phyloP scores from a whole-genome alignment of 2,888 invertebrate species.

The Lamproptera curius region DNA sequence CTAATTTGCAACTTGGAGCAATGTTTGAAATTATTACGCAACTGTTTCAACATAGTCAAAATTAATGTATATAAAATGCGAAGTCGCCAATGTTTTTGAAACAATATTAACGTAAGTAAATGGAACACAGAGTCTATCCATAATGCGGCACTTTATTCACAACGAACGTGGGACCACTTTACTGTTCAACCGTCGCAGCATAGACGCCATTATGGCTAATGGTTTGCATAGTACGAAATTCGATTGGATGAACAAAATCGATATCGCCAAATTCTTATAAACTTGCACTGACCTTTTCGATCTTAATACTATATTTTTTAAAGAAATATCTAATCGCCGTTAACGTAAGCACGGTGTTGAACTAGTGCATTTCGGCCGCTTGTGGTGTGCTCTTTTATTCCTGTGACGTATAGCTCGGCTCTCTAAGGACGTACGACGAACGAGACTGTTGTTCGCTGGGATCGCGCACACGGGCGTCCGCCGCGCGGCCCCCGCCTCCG shows the following conservation, averaged over 20 bases:
- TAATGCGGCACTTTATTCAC: slow-evolving; percentile 14
- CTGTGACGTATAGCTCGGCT: slow-evolving; percentile 15
- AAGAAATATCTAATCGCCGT: slow-evolving; percentile 36
- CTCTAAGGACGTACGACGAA: slow-evolving; percentile 14
- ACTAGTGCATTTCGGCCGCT: slow-evolving; percentile 35
- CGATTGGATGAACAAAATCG: not conserved
- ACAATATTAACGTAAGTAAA: too few species aligned
- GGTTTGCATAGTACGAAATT: not conserved
- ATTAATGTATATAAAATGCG: not conserved
- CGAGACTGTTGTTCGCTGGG: slow-evolving; percentile 5
- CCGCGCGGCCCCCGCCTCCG: slow-evolving; percentile 4
- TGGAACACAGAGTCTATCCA: not conserved
- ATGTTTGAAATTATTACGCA: not conserved
- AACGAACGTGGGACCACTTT: slow-evolving; percentile 1
- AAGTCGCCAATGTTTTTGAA: not conserved
- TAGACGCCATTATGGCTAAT: slow-evolving; percentile 10
- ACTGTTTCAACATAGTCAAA: not conserved
- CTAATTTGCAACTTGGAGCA: not conserved
- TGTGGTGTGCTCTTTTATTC: slow-evolving; percentile 7
- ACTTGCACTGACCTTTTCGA: slow-evolving; percentile 55
- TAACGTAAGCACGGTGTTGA: slow-evolving; percentile 34
- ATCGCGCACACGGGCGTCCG: not conserved
- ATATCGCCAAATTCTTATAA: slow-evolving; percentile 28
- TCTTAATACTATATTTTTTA: slow-evolving; percentile 32
- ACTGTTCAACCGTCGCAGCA: not conserved